Percentiles rank a stretch among this genome's conserved stretches.
These are phyloP conservation scores for Eilema depressum DNA, from an alignment of 2,888 invertebrate species.

Conservation along the genomic window DNA sequence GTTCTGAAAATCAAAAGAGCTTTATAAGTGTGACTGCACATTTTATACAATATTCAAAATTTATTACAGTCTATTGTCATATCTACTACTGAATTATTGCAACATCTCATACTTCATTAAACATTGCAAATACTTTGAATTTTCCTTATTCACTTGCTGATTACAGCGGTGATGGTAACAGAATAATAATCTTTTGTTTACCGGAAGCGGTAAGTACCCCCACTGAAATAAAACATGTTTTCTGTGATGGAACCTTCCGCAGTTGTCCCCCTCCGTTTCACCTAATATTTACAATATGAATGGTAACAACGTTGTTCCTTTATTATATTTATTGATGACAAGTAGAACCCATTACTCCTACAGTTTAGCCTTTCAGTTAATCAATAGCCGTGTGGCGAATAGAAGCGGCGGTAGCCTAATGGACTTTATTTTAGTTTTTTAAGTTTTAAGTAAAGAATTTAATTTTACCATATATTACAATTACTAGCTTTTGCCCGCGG, in stretches of 20 bases:
- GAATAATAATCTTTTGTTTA: not conserved
- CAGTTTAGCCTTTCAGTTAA: too few relatives aligned
- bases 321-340: too few relatives aligned
- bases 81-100: slow-evolving; percentile 8
- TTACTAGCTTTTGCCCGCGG: too few relatives aligned
- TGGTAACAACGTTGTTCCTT: too few relatives aligned
- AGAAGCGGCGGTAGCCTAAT: too few relatives aligned
- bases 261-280: not conserved
- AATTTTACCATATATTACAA: too few relatives aligned
- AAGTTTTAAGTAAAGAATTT: too few relatives aligned
- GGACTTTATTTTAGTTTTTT: too few relatives aligned
- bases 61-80: slow-evolving; percentile 19
- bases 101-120: slow-evolving; percentile 7
- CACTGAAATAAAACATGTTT: not conserved
- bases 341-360: too few relatives aligned
- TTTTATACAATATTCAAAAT: slow-evolving; percentile 20
- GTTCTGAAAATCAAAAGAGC: slow-evolving; percentile 23
- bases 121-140: slow-evolving; percentile 8
- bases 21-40: slow-evolving; percentile 23
- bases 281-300: too few relatives aligned
- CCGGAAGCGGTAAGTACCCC: not conserved
- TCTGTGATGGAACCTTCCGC: not conserved
- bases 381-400: too few relatives aligned
- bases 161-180: not conserved
- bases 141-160: not conserved